Base-by-base conservation (phyloP, 2,797 vertebrate genomes). In the Halcyon badia region DNA sequence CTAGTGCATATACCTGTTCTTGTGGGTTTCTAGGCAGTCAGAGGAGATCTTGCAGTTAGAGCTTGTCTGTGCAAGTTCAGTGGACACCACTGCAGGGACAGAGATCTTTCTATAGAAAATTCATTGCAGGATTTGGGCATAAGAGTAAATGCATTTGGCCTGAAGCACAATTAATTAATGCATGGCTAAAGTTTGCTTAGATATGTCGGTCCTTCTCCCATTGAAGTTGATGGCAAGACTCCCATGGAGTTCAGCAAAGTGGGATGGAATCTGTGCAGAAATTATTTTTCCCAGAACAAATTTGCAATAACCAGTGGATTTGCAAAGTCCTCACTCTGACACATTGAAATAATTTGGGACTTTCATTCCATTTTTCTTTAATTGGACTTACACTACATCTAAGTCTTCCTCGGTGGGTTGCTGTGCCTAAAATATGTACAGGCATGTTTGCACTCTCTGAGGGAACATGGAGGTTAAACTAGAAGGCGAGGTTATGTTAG, bases 261-360 rank as follows among this genome's bases (percentile, higher is more conserved):
- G n/a, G 52, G 78, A 51, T 51, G 68, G 83, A 93, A 77, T 93
- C 90, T 49, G 12, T 61, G 71, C 57, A 93, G 79, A 92, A 92
- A 75, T 42, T 78, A 33, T 92, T 96, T 93, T 95, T 94, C 94
- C 86, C 83, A 93, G 94, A 95, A 91, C 88, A 93, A 51, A 90
- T 94, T 90, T 65, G 75, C 90, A 96, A 85, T 94, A 92, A 87
- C 68, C 49, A 87, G 76, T 78, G 89, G 84, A 89, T 96, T 95
- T 96, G 81, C 49, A 48, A 77, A 72, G 69, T 95, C 25, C 78
- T 92, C 71, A 6, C 78, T 94, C 86, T 78, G 83, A 96, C 93
- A 95, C 93, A 89, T 58, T 97, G 96, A 96, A 97, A 94, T 97
- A 94, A 96, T 97, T 96, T 96, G 90, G 68, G 95, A 93, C 83